Evolutionary conservation across 2,113 vertebrate genomes (phyloP), one percentile per base, ranked within the genome.

Genomic region (Cyanistes caeruleus): DNA sequence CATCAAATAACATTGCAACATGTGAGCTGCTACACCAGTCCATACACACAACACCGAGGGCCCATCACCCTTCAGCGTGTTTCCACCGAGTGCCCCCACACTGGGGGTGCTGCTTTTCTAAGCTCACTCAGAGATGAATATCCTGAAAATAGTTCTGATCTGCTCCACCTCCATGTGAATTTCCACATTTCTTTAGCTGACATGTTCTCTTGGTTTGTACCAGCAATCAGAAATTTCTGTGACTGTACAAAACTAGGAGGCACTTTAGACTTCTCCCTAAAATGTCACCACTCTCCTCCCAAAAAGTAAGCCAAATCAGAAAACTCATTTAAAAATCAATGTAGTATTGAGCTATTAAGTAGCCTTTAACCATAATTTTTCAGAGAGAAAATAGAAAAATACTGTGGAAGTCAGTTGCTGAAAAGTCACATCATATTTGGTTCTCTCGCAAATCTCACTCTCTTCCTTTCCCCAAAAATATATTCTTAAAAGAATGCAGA

Each of bases 41-140:
- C 41, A 39, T 0, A 7, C 8, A 2, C 2, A 3, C 14, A 14
- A 3, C 24, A 15, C 33, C 2, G 1, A 2, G 37, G n/a, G 5
- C 51, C 16, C 2, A 2, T 0, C 35, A 3, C 10, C 24, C 65
- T 21, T 15, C 20, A 19, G n/a, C 19, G 37, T 22, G 13, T 25
- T 72, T 22, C 84, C 49, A 76, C 4, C 3, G 4, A 55, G 49
- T 15, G 58, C 39, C n/a, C 25, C 52, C 48, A 48, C 33, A 3
- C 19, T 3, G 14, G 43, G 10, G 63, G 8, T 9, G 43, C 37
- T 43, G 65, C 22, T 46, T 52, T 39, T n/a, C 70, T 33, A 23
- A 78, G 27, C 51, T 59, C 63, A 23, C 31, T 41, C 59, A n/a
- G 23, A 52, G 18, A 65, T 23, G 9, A 3, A 3, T 5, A 58